Evolutionary conservation across 1,140 invertebrate genomes (phyloP), one percentile per base, ranked within the genome.

Genomic region (Chelonus insularis): DNA sequence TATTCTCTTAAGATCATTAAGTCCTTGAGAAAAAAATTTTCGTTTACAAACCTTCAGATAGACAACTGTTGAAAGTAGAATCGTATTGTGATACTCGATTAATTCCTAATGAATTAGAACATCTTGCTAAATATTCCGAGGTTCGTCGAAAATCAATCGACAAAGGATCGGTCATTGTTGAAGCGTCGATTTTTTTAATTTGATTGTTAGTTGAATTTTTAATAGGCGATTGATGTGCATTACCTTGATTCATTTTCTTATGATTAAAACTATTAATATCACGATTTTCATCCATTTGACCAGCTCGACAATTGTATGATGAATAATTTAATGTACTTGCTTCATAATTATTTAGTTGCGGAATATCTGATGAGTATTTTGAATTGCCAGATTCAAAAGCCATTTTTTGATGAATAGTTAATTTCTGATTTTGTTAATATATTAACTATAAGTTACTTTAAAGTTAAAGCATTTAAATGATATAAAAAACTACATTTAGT

Each of bases 131-230:
- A 57, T 79, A 81, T 55, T 81, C 78, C 0, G 79, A 79, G 2
- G 78, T 80, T 1, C 79, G 62, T 67, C 72, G 73, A 56, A 81
- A 79, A 51, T 81, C 79, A 58, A 81, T 80, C 54, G 77, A 74
- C 21, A 81, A 50, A 0, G 82, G 81, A 70, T 84, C 83, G 4
- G 83, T 84, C 83, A 84, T 84, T 1, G 83, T 84, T 0, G 82
- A 77, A 1, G 76, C 82, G 65, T 84, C 83, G 5, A 84, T 80
- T 69, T 83, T 84, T 12, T 83, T 74, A 37, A 77, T n/a, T 70
- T 0, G 75, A 78, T 50, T 80, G 74, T 0, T 73, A n/a, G n/a
- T 76, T 5, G 3, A 3, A 43, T 43, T 43, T 43, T 43, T 16
- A 4, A 68, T 68, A 2, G 73, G 78, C 8, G n/a, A n/a, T n/a